Conservation (phyloP, 2,888 invertebrate species). For the Erynnis tages region DNA sequence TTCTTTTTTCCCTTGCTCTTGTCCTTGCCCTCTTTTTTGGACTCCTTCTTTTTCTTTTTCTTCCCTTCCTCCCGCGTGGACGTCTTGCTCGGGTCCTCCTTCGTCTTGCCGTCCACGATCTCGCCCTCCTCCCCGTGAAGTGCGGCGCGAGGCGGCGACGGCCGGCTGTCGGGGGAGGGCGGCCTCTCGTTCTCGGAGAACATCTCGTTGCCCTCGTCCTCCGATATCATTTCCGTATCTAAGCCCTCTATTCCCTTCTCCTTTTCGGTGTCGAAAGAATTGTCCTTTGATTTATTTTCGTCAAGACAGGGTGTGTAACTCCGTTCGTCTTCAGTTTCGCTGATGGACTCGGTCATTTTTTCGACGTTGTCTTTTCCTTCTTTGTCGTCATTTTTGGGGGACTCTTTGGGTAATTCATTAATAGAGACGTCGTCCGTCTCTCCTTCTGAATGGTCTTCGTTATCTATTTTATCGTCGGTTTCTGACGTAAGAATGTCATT, state of each 20-base stretch:
- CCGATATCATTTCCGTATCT: slow-evolving; percentile 88
- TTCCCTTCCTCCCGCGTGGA: slow-evolving; percentile 50
- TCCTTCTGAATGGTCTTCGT: slow-evolving; percentile 25
- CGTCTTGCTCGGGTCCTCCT: slow-evolving; percentile 37
- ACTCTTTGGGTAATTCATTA: slow-evolving; percentile 28
- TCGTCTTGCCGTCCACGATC: slow-evolving; percentile 56
- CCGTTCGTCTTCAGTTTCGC: slow-evolving; percentile 84
- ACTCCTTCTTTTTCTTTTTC: slow-evolving; percentile 78
- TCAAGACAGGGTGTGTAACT: slow-evolving; percentile 88
- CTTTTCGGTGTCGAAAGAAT: slow-evolving; percentile 58
- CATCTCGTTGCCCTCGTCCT: slow-evolving; percentile 85
- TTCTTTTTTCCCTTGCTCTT: slow-evolving; percentile 73
- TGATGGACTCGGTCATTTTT: slow-evolving; percentile 83
- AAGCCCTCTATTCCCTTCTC: slow-evolving; percentile 81
- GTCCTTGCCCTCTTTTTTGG: slow-evolving; percentile 72
- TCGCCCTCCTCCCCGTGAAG: slow-evolving; percentile 79
- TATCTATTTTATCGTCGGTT: slow-evolving; percentile 26
- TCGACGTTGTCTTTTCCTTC: slow-evolving; percentile 36
- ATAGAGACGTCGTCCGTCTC: slow-evolving; percentile 28
- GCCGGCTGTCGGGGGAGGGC: slow-evolving; percentile 58
- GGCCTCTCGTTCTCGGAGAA: slow-evolving; percentile 81
- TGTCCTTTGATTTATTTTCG: slow-evolving; percentile 79
- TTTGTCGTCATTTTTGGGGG: slow-evolving; percentile 48
- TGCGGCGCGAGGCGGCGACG: slow-evolving; percentile 46
- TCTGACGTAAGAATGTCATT: slow-evolving; percentile 5